Percentiles rank a stretch among this genome's conserved stretches.
phyloP scores from a whole-genome alignment of 2,888 invertebrate genomes.

The Isotomurus palustris region DNA sequence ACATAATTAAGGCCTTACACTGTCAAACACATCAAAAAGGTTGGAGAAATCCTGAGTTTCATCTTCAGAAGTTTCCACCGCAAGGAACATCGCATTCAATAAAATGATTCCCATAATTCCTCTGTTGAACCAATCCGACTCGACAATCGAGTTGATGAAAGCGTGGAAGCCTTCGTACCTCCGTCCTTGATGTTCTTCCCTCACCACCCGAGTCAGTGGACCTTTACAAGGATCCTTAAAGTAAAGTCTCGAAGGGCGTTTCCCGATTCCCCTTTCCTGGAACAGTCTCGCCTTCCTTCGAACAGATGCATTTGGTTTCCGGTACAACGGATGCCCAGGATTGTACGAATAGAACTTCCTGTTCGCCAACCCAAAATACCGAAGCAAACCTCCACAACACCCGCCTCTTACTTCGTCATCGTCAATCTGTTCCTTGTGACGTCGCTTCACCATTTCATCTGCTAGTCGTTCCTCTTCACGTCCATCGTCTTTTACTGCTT shows the following conservation, averaged over 20 bases:
- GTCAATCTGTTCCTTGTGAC: background rate
- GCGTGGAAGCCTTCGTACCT: conserved; percentile 25
- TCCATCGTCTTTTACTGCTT: conserved; percentile 17
- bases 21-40: conserved; percentile 30
- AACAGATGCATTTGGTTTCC: conserved; percentile 13
- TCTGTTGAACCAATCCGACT: conserved; percentile 25
- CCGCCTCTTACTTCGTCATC: background rate
- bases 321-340: conserved; percentile 18
- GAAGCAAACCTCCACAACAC: no score
- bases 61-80: conserved; percentile 31
- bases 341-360: conserved; percentile 2
- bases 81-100: conserved; percentile 38
- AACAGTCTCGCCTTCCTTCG: conserved; percentile 17
- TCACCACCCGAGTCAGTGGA: conserved; percentile 25
- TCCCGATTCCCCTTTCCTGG: conserved; percentile 26
- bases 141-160: conserved; percentile 33
- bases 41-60: conserved; percentile 1
- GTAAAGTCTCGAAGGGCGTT: conserved; percentile 17
- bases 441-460: conserved; percentile 4
- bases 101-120: conserved; percentile 40
- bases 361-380: background rate
- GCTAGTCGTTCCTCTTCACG: conserved; percentile 15
- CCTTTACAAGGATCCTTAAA: conserved; percentile 20
- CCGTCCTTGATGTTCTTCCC: conserved; percentile 18
- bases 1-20: conserved; percentile 19